Conservation (phyloP, 2,888 invertebrate species). For the Cryptus armator region DNA sequence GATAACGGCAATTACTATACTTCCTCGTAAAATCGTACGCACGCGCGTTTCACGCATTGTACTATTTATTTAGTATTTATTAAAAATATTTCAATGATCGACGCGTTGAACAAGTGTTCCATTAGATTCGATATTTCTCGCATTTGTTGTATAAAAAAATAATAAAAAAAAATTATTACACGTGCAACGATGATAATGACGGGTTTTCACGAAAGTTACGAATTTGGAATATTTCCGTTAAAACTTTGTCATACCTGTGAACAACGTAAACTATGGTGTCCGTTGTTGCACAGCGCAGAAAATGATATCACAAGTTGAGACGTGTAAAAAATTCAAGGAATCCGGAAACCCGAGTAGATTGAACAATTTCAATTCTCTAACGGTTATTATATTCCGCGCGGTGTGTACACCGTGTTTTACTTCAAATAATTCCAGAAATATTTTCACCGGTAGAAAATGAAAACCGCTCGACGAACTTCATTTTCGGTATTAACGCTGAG, state of each 20-base stretch:
- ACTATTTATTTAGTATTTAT: too few relatives aligned
- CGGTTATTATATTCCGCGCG: conserved; percentile 28
- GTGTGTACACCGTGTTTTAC: conserved; percentile 39
- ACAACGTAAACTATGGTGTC: neutral
- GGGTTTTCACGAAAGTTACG: too few relatives aligned
- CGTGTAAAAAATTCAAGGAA: conserved; percentile 12
- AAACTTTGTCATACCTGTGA: too few relatives aligned
- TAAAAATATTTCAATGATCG: too few relatives aligned
- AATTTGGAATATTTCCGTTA: too few relatives aligned
- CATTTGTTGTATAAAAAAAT: too few relatives aligned
- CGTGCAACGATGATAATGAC: too few relatives aligned
- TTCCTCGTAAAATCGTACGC: conserved; percentile 66
- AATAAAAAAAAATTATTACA: too few relatives aligned
- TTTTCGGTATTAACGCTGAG: conserved; percentile 64
- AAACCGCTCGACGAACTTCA: conserved; percentile 60
- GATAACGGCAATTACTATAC: conserved; percentile 73
- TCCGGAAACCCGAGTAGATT: conserved; percentile 11
- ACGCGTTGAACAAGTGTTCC: too few relatives aligned
- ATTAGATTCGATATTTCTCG: too few relatives aligned
- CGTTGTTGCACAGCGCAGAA: neutral
- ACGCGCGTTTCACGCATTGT: neutral
- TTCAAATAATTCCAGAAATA: conserved; percentile 64
- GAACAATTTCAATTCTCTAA: conserved; percentile 35
- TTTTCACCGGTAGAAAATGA: conserved; percentile 44
- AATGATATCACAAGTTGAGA: neutral